These are phyloP conservation scores for Ramphastos sulfuratus DNA, from an alignment of 2,113 vertebrate genomes.

Conservation along the genomic window DNA sequence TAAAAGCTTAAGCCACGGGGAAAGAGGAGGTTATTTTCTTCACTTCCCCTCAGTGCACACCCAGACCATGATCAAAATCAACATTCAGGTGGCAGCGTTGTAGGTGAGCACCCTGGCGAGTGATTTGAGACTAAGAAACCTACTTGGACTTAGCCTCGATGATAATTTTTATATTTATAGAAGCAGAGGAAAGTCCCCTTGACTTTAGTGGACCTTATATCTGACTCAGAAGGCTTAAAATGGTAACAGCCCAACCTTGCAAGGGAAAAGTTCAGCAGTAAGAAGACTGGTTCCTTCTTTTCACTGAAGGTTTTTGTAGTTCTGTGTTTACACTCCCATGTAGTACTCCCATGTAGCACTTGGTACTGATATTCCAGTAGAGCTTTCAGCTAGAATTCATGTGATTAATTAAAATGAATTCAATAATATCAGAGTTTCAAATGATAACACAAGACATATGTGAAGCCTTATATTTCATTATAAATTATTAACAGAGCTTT, in stretches of 20 bases:
- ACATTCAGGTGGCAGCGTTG: neutral
- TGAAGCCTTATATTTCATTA: neutral
- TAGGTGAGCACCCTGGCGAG: neutral
- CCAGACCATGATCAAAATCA: neutral
- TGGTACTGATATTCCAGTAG: neutral
- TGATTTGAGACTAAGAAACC: neutral
- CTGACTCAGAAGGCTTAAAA: neutral
- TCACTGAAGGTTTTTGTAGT: neutral
- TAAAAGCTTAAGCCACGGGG: neutral
- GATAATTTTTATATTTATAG: neutral
- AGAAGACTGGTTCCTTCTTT: neutral
- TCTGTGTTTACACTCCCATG: neutral
- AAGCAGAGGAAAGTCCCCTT: neutral
- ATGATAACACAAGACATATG: neutral
- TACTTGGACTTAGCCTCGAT: neutral
- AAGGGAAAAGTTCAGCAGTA: neutral
- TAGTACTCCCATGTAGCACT: neutral
- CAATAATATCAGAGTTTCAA: neutral
- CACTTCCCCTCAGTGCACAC: neutral
- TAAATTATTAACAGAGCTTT: slow-evolving; percentile 25
- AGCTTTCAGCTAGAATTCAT: slow-evolving; percentile 15
- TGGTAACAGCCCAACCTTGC: neutral
- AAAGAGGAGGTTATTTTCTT: neutral
- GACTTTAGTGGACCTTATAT: neutral
- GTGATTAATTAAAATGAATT: neutral